phyloP scores from a whole-genome alignment of 2,113 vertebrate genomes.

The Megaceryle torquata region DNA sequence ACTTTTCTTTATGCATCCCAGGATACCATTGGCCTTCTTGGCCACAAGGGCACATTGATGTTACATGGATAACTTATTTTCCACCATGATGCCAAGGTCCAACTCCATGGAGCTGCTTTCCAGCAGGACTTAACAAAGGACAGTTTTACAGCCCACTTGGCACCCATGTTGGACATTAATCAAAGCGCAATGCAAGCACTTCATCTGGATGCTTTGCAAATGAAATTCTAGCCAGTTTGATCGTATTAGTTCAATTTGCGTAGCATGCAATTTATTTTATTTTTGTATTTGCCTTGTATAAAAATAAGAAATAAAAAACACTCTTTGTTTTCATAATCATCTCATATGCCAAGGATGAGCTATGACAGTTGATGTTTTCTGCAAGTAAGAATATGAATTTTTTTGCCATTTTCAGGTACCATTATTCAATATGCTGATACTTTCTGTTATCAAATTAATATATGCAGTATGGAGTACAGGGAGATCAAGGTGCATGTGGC shows the following conservation, averaged over 20 bases:
- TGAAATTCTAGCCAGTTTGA: neutral
- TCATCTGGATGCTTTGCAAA: neutral
- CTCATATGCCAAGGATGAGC: neutral
- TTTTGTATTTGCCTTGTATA: neutral
- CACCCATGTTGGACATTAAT: neutral
- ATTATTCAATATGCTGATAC: neutral
- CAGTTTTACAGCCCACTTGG: neutral
- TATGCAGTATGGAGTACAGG: neutral
- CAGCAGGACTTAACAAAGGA: neutral
- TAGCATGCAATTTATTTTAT: neutral
- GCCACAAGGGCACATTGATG: too few relatives aligned
- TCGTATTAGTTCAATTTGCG: neutral
- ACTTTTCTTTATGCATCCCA: too few relatives aligned
- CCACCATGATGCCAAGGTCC: too few relatives aligned
- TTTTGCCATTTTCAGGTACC: neutral
- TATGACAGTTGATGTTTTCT: neutral
- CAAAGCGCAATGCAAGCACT: neutral
- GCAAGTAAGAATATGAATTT: neutral
- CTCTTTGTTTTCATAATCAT: neutral
- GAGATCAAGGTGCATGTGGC: slow-evolving; percentile 24
- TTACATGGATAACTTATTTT: too few relatives aligned
- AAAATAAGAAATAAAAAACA: neutral
- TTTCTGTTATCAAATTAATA: slow-evolving; percentile 29
- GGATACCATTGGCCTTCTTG: too few relatives aligned
- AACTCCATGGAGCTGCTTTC: too few relatives aligned